These are phyloP conservation scores for Ostrea edulis DNA, from an alignment of 1,140 invertebrate species.

Conservation along the genomic window DNA sequence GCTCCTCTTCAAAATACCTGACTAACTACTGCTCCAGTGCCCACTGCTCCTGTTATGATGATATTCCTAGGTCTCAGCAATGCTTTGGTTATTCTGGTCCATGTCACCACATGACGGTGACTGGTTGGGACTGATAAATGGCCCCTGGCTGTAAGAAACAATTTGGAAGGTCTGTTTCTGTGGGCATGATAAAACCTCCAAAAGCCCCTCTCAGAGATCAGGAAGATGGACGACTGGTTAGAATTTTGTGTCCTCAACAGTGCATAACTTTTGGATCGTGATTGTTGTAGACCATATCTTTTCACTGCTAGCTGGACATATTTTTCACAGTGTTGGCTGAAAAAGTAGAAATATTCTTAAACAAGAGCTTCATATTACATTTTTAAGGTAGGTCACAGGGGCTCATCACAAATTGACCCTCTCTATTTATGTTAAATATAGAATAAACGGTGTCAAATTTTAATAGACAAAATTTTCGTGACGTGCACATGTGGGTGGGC, in stretches of 20 bases:
- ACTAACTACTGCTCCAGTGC: neutral
- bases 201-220: neutral
- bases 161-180: neutral
- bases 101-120: neutral
- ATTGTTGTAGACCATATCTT: constrained; percentile 9
- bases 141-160: neutral
- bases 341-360: neutral
- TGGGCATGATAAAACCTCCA: constrained; percentile 25
- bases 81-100: neutral
- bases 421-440: no score
- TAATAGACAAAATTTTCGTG: no score
- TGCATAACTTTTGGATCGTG: neutral
- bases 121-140: neutral
- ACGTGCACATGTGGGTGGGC: no score
- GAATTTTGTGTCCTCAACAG: neutral
- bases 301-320: neutral
- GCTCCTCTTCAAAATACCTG: neutral
- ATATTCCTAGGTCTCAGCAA: constrained; percentile 8
- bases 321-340: neutral
- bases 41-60: neutral
- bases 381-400: no score
- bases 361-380: no score
- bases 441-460: no score
- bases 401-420: no score
- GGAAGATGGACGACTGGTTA: neutral